Evolutionary conservation across 92 coral and sea anemone genomes (phyloP).

Genomic region (Virgularia gustaviana): DNA sequence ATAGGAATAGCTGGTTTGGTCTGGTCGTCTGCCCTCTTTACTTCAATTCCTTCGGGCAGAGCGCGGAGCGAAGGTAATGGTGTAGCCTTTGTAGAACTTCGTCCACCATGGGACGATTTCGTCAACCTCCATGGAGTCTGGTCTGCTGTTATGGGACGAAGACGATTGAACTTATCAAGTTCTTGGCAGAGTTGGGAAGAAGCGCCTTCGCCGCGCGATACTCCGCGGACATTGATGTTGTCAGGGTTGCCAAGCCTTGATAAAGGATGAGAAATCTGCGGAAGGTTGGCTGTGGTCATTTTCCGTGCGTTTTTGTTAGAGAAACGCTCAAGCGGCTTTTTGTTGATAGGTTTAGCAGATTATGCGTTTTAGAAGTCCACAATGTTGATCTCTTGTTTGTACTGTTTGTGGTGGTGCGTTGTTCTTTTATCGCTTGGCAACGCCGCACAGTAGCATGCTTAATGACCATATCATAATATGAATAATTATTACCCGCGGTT

Average conservation of each 20-base stretch:
- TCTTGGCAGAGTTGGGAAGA: slow-evolving; percentile 78
- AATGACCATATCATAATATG: background rate
- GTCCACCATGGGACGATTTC: slow-evolving; percentile 63
- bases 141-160: slow-evolving; percentile 94
- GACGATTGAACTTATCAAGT: slow-evolving; percentile 58
- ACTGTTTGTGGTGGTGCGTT: too few relatives aligned
- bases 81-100: slow-evolving; percentile 40
- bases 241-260: slow-evolving; percentile 74
- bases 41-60: slow-evolving; percentile 95
- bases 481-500: background rate
- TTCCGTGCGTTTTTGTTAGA: background rate
- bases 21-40: slow-evolving; percentile 77
- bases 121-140: slow-evolving; percentile 97
- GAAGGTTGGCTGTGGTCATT: slow-evolving; percentile 94
- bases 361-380: too few relatives aligned
- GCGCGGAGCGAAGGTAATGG: slow-evolving; percentile 60
- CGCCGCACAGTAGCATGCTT: background rate
- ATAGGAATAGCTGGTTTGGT: slow-evolving; percentile 84
- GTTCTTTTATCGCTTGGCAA: slow-evolving; percentile 32
- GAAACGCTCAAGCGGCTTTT: too few relatives aligned
- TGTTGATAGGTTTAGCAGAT: too few relatives aligned
- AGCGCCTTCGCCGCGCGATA: slow-evolving; percentile 71
- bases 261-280: slow-evolving; percentile 78
- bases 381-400: too few relatives aligned
- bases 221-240: slow-evolving; percentile 76